phyloP scores from a whole-genome alignment of 2,888 invertebrate species.

The Tetragonisca angustula region DNA sequence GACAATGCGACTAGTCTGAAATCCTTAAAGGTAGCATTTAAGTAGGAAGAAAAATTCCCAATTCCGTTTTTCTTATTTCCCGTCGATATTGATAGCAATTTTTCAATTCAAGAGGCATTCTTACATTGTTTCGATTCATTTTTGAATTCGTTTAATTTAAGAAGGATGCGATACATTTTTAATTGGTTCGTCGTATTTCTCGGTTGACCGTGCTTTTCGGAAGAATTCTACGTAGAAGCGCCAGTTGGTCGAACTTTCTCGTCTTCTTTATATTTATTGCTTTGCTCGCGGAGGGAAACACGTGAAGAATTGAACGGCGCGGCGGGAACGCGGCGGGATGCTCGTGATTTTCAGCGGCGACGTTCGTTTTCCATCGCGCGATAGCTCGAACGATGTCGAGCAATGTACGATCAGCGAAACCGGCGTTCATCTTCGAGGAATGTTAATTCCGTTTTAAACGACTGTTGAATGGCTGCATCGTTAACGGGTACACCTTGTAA shows the following conservation, averaged over 20 bases:
- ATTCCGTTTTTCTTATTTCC: no score
- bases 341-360: conserved; percentile 15
- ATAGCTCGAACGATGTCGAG: conserved; percentile 34
- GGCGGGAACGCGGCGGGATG: conserved; percentile 8
- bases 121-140: no score
- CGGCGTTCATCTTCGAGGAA: conserved; percentile 64
- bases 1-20: no score
- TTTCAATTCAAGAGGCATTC: no score
- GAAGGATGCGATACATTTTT: no score
- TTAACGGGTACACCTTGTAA: conserved; percentile 69
- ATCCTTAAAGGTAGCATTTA: no score
- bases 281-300: neutral
- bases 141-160: no score
- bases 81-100: no score
- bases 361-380: conserved; percentile 35
- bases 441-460: conserved; percentile 69
- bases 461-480: conserved; percentile 53
- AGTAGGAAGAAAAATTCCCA: no score
- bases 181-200: neutral
- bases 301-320: conserved; percentile 4
- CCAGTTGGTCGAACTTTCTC: neutral
- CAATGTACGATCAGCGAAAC: conserved; percentile 49
- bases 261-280: neutral
- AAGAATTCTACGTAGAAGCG: neutral
- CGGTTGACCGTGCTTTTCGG: neutral